Evolutionary conservation across 2,113 vertebrate genomes (phyloP).

Genomic region (Takifugu bimaculatus): DNA sequence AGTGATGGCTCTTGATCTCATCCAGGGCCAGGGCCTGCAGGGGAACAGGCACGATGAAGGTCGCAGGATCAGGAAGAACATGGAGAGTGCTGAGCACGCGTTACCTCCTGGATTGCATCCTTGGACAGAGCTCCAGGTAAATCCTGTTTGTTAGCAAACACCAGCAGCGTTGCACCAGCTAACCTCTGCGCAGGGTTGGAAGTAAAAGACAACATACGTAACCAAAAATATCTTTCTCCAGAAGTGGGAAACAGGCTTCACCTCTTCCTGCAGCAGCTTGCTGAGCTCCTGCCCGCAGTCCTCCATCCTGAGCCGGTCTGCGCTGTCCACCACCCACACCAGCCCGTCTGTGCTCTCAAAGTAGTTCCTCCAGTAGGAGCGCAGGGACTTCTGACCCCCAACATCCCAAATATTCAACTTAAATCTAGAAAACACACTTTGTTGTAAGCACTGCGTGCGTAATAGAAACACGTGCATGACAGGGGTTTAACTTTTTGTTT

Average conservation of each 20-base stretch:
- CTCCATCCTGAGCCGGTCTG: conserved; percentile 83
- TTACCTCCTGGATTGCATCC: conserved; percentile 81
- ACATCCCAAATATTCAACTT: conserved; percentile 94
- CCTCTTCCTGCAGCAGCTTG: conserved; percentile 84
- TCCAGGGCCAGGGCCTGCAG: conserved; percentile 79
- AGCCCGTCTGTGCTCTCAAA: conserved; percentile 92
- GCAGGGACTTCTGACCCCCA: conserved; percentile 88
- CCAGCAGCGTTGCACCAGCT: conserved; percentile 84
- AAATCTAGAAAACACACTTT: conserved; percentile 69
- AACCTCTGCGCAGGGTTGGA: conserved; percentile 73
- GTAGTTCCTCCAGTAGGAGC: conserved; percentile 94
- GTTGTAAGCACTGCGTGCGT: too few relatives aligned
- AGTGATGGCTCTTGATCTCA: conserved; percentile 85
- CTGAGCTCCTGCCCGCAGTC: conserved; percentile 83
- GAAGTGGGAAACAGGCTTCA: conserved; percentile 36
- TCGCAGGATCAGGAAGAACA: too few relatives aligned
- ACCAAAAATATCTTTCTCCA: too few relatives aligned
- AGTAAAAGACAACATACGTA: not conserved
- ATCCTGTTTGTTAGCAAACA: conserved; percentile 93
- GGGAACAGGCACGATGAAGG: not conserved
- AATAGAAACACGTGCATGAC: too few relatives aligned
- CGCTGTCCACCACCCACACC: conserved; percentile 94
- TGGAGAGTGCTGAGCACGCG: too few relatives aligned
- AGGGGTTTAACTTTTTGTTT: too few relatives aligned
- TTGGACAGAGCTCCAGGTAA: conserved; percentile 83